These are phyloP conservation scores for Drosophila triauraria DNA, from an alignment of 1,140 invertebrate genomes.

Conservation along the genomic window DNA sequence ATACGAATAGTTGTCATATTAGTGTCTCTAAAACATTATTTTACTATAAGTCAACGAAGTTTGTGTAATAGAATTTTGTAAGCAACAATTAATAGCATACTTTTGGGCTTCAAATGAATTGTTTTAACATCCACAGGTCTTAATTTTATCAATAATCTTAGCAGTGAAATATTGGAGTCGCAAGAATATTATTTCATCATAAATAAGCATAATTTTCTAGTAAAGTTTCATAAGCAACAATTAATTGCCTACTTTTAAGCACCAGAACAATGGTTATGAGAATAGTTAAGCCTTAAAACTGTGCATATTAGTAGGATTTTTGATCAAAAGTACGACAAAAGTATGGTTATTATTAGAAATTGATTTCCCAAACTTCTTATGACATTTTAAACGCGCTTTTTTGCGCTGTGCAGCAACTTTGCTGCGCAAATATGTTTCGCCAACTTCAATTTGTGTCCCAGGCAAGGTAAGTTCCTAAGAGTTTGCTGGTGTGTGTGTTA, in stretches of 20 bases:
- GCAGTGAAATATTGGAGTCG: no score
- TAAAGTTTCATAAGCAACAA: background rate
- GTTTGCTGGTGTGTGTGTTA: conserved; percentile 27
- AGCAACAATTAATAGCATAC: background rate
- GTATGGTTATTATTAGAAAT: background rate
- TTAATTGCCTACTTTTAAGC: background rate
- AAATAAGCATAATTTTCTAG: no score
- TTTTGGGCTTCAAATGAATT: background rate
- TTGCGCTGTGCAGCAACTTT: conserved; percentile 14
- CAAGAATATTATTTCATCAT: no score
- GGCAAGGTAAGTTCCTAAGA: conserved; percentile 33
- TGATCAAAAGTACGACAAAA: background rate
- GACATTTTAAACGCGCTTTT: background rate
- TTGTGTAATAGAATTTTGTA: background rate
- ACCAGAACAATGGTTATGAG: background rate
- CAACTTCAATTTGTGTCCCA: conserved; percentile 51
- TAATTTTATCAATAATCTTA: no score
- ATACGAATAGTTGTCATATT: no score
- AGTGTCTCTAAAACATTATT: background rate
- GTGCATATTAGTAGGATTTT: background rate
- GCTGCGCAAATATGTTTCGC: conserved; percentile 56
- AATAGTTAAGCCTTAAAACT: background rate
- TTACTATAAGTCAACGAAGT: background rate
- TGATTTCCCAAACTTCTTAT: fast-evolving
- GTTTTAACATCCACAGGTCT: background rate